Base-by-base conservation (phyloP, 1,140 invertebrate genomes). In the Drosophila dunni region DNA sequence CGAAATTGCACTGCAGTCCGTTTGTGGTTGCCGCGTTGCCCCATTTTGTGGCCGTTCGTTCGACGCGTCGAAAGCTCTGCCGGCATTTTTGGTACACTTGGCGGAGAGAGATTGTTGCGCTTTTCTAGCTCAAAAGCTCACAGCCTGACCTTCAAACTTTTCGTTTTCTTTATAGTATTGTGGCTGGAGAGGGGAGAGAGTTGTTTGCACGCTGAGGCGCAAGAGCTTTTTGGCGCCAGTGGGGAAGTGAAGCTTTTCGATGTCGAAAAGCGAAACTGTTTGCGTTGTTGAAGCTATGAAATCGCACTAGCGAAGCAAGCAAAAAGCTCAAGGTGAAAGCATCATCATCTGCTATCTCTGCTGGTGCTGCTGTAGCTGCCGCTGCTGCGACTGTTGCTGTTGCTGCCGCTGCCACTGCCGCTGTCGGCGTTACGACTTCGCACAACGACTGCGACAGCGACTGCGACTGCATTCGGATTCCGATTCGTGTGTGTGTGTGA, bases 1-100 rank as follows among this genome's bases (percentile, higher is more conserved):
- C 81, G 81, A 84, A 84, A 80, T 48, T 73, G 51, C 63, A 64
- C 78, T 85, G 78, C 81, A 84, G 79, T 73, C 64, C 64, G 29
- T 51, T 58, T 82, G 74, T 68, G 68, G 64, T 20, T 7, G 20
- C 7, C 17, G 7, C 61, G 66, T 62, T 84, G 81, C 44, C 78
- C 81, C 81, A 84, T 57, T 84, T 84, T 68, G 48, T 68, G 77
- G 77, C 62, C 67, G 58, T 60, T 40, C 42, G 7, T 29, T 38
- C 5, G 51, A 11, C 45, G 8, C 3, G 17, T 9, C 24, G 24
- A 65, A 64, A 69, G 71, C 57, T 74, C 11, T n/a, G 53, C 73
- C 73, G 68, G 73, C 68, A 72, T 71, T 75, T 75, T 69, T 45
- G 57, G 11, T 29, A 13, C 40, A 42, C 51, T 42, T 17, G 38